Evolutionary conservation across 2,113 vertebrate species (phyloP).

Genomic region (Ameiurus melas): DNA sequence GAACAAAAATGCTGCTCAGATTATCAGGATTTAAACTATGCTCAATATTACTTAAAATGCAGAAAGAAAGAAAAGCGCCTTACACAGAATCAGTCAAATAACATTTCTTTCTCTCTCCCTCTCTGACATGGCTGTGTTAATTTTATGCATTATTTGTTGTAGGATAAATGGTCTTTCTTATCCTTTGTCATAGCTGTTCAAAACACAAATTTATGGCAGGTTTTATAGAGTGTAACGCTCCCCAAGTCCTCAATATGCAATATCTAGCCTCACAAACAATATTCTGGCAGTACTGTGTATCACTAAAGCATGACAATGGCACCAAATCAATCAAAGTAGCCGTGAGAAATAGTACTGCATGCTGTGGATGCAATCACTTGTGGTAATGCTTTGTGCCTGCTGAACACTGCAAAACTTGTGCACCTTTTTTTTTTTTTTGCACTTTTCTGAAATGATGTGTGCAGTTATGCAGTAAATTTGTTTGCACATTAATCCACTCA

Average conservation of each 20-base stretch:
- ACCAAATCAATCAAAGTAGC: slow-evolving; percentile 18
- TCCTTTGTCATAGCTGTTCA: slow-evolving; percentile 16
- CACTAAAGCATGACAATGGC: slow-evolving; percentile 32
- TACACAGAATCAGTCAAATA: slow-evolving; percentile 41
- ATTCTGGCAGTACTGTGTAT: slow-evolving; percentile 36
- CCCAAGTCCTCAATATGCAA: background rate
- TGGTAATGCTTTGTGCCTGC: background rate
- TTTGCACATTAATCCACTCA: slow-evolving; percentile 21
- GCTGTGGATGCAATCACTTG: slow-evolving; percentile 16
- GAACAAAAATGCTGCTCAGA: slow-evolving; percentile 3
- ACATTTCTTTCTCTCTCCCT: slow-evolving; percentile 46
- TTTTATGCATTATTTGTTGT: slow-evolving; percentile 62
- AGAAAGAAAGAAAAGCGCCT: slow-evolving; percentile 24
- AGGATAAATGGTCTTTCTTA: slow-evolving; percentile 50
- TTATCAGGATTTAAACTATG: slow-evolving; percentile 32
- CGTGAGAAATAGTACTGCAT: slow-evolving; percentile 16
- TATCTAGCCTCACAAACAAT: slow-evolving; percentile 30
- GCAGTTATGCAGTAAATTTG: slow-evolving; percentile 48
- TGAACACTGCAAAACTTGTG: background rate
- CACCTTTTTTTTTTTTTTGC: background rate
- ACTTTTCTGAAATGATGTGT: slow-evolving; percentile 12
- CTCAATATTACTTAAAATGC: slow-evolving; percentile 34
- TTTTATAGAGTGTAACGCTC: slow-evolving; percentile 37
- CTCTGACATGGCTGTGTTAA: slow-evolving; percentile 54
- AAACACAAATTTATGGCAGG: slow-evolving; percentile 21